phyloP scores from a whole-genome alignment of 1,140 invertebrate species.

The Chrysomallon squamiferum region DNA sequence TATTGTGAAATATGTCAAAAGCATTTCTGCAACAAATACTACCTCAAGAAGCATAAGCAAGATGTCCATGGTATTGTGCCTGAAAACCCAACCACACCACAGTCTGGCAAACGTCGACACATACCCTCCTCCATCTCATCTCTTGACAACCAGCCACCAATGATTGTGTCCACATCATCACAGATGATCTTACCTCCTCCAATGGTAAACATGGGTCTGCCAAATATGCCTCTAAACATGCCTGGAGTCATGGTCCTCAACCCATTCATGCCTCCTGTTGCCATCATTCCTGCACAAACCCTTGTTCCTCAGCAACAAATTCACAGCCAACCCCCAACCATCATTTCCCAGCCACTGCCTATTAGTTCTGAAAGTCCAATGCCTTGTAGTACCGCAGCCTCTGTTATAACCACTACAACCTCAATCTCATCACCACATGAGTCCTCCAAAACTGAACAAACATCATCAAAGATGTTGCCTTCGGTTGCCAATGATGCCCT shows the following conservation, averaged over 20 bases:
- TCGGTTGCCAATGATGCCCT: constrained; percentile 29
- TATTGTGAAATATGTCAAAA: constrained; percentile 64
- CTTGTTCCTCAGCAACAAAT: constrained; percentile 36
- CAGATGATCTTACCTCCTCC: constrained; percentile 51
- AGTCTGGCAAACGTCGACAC: constrained; percentile 32
- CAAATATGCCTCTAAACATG: constrained; percentile 42
- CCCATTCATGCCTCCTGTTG: constrained; percentile 60
- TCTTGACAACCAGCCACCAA: constrained; percentile 22
- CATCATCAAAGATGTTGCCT: neutral
- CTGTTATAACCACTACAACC: constrained; percentile 28
- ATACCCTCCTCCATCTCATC: neutral
- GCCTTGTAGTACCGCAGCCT: constrained; percentile 23
- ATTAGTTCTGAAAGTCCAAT: constrained; percentile 14
- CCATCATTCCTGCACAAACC: constrained; percentile 49
- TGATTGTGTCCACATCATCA: constrained; percentile 34
- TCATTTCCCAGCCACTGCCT: constrained; percentile 43
- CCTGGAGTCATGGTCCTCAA: constrained; percentile 61
- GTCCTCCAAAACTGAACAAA: neutral
- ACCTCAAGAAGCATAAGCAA: constrained; percentile 70
- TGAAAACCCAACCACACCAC: constrained; percentile 44
- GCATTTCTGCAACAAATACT: constrained; percentile 67
- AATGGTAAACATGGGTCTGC: constrained; percentile 44
- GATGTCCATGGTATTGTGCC: constrained; percentile 69
- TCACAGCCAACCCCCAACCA: constrained; percentile 29
- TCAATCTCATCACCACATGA: neutral